Evolutionary conservation across 2,797 vertebrate genomes (phyloP).

Genomic region (Scleropages formosus): DNA sequence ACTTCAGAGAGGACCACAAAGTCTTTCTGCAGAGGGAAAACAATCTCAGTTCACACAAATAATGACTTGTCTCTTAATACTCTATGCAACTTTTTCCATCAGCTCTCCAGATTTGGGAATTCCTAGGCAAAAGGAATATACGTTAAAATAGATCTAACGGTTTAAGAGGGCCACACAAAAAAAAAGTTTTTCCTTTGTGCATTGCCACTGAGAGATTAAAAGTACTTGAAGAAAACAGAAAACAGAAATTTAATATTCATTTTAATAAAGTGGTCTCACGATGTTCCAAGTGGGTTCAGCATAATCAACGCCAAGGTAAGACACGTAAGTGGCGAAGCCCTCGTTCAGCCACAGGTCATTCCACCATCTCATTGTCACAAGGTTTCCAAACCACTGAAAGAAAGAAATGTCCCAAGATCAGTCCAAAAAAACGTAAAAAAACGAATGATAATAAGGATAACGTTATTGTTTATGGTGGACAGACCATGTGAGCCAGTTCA

Average conservation of each 20-base stretch:
- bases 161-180: background rate
- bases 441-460: accelerated
- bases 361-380: conserved; percentile 92
- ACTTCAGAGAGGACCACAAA: conserved; percentile 76
- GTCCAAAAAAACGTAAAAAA: background rate
- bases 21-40: conserved; percentile 73
- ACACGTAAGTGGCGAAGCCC: conserved; percentile 88
- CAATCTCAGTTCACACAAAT: background rate
- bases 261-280: conserved; percentile 60
- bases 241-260: background rate
- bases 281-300: conserved; percentile 77
- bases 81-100: background rate
- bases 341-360: conserved; percentile 94
- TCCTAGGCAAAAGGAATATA: background rate
- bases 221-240: no score
- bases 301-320: conserved; percentile 76
- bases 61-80: background rate
- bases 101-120: background rate
- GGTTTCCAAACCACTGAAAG: conserved; percentile 91
- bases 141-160: background rate
- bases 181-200: background rate
- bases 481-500: conserved; percentile 89
- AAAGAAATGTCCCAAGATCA: background rate
- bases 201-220: no score
- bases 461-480: background rate